These are phyloP conservation scores for Arvicanthis niloticus DNA, from an alignment of 2,113 vertebrate species.

Conservation along the genomic window DNA sequence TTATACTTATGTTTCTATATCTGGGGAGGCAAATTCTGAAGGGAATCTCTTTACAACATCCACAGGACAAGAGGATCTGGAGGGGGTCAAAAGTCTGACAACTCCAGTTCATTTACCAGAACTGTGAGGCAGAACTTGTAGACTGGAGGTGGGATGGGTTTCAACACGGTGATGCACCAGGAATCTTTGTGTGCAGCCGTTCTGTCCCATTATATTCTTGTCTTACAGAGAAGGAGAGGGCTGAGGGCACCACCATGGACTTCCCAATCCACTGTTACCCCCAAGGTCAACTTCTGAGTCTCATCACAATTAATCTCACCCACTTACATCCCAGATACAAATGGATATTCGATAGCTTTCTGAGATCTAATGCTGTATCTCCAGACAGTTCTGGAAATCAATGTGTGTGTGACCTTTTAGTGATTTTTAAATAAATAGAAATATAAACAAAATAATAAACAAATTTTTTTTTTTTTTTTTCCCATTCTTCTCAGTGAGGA, in stretches of 20 bases:
- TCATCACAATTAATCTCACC: neutral
- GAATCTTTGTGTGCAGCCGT: neutral
- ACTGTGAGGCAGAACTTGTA: neutral
- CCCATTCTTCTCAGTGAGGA: neutral
- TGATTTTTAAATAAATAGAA: neutral
- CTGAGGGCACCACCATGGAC: neutral
- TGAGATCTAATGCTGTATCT: neutral
- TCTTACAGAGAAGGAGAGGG: neutral
- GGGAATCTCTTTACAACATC: neutral
- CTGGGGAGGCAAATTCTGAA: neutral
- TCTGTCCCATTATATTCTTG: neutral
- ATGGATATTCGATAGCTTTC: neutral
- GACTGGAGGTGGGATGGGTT: neutral
- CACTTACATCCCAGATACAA: neutral
- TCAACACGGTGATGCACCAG: too few species aligned
- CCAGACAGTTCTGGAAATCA: neutral
- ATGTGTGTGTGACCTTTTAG: neutral
- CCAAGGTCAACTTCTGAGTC: neutral
- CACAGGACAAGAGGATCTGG: fast-evolving
- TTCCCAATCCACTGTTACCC: neutral
- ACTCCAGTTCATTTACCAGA: neutral
- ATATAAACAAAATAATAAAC: neutral
- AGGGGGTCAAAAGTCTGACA: neutral
- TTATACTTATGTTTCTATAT: conserved; percentile 5
- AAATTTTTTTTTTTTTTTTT: too few species aligned